phyloP scores from a whole-genome alignment of 2,113 vertebrate genomes.

The Phalacrocorax brasilianus region DNA sequence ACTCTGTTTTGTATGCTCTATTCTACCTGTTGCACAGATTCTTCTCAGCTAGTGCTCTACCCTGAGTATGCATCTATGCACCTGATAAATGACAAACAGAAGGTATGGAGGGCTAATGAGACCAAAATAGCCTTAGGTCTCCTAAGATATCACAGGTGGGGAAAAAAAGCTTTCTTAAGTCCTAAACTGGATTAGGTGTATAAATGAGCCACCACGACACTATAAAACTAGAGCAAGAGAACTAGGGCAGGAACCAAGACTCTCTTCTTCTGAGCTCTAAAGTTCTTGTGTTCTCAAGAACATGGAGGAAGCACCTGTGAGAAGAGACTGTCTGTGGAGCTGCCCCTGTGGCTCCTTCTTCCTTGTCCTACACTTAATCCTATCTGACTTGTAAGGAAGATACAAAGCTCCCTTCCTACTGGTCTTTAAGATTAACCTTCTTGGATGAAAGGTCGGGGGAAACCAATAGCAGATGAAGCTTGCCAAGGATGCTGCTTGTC shows the following conservation, averaged over 20 bases:
- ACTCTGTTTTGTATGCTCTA: not conserved
- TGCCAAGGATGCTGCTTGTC: not conserved
- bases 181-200: not conserved
- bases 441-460: not conserved
- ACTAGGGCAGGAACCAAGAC: not conserved
- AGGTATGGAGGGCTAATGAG: not conserved
- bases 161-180: not conserved
- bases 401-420: not conserved
- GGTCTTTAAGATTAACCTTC: not conserved
- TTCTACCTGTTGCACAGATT: not conserved
- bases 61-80: not conserved
- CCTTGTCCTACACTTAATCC: not conserved
- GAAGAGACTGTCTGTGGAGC: not conserved
- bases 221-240: not conserved
- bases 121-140: not conserved
- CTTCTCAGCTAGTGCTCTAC: not conserved
- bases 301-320: not conserved
- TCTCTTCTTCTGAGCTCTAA: not conserved
- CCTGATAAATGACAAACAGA: not conserved
- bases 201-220: not conserved
- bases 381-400: not conserved
- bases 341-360: not conserved
- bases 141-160: not conserved
- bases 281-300: not conserved
- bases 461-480: not conserved